Evolutionary conservation across 2,113 vertebrate species (phyloP).

Genomic region (Gymnarchus niloticus): DNA sequence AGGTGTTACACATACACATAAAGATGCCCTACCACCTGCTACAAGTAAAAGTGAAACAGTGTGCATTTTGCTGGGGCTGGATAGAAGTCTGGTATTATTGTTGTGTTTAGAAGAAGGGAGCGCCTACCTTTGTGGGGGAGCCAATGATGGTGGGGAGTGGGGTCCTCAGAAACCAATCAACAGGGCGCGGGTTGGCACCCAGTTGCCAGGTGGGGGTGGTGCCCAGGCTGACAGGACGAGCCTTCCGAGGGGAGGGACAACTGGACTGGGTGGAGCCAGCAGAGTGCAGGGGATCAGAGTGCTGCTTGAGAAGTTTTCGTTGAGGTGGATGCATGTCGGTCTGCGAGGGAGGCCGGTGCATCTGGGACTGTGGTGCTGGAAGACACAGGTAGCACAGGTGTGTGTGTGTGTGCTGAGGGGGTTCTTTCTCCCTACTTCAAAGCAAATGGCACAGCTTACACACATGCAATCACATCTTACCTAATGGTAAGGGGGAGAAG

Average conservation of each 20-base stretch:
- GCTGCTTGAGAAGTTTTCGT: slow-evolving; percentile 74
- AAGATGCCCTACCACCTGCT: not conserved
- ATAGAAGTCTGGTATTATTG: not conserved
- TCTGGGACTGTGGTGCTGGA: slow-evolving; percentile 63
- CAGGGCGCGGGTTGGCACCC: slow-evolving; percentile 67
- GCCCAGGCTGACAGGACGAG: slow-evolving; percentile 67
- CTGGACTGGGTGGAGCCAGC: slow-evolving; percentile 56
- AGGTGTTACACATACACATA: not conserved
- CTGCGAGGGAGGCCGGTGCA: slow-evolving; percentile 66
- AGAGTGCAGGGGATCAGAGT: slow-evolving; percentile 70
- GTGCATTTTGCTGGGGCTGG: not conserved
- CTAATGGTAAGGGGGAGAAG: slow-evolving; percentile 72
- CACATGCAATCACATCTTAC: slow-evolving; percentile 41
- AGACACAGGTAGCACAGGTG: not conserved
- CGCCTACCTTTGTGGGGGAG: slow-evolving; percentile 70
- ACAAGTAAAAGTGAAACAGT: not conserved
- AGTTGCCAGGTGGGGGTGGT: slow-evolving; percentile 71
- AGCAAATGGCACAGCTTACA: not conserved
- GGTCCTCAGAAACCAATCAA: slow-evolving; percentile 74
- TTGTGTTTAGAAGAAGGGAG: not conserved
- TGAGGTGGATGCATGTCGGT: slow-evolving; percentile 75
- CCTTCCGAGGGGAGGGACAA: slow-evolving; percentile 60
- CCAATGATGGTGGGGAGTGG: slow-evolving; percentile 73
- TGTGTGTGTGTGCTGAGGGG: no score
- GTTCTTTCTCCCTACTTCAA: no score